These are phyloP conservation scores for Eurypyga helias DNA, from an alignment of 2,113 vertebrate genomes.

Conservation along the genomic window DNA sequence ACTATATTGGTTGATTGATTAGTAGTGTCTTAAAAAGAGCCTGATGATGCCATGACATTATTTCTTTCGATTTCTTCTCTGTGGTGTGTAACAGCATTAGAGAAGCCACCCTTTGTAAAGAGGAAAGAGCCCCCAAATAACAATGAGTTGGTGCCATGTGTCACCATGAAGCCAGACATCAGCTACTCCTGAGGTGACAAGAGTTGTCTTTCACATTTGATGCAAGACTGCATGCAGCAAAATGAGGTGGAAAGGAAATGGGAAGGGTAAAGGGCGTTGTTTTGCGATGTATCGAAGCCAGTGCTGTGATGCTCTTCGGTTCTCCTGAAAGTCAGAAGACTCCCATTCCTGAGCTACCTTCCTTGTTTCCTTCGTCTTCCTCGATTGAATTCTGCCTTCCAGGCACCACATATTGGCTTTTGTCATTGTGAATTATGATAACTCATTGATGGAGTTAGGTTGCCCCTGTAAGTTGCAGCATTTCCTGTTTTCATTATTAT, in stretches of 20 bases:
- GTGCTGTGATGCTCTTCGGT: not conserved
- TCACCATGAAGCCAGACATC: not conserved
- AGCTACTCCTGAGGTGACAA: not conserved
- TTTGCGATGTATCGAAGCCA: not conserved
- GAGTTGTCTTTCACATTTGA: not conserved
- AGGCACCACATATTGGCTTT: not conserved
- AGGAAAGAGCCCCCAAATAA: not conserved
- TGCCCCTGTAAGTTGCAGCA: not conserved
- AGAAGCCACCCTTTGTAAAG: not conserved
- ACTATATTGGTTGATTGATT: not conserved
- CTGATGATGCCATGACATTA: not conserved
- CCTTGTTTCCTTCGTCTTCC: not conserved
- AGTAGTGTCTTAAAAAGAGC: not conserved
- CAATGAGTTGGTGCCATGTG: not conserved
- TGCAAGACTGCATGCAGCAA: not conserved
- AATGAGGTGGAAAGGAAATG: not conserved
- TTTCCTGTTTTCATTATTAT: not conserved
- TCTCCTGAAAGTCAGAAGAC: not conserved
- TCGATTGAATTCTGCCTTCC: not conserved
- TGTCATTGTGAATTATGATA: not conserved
- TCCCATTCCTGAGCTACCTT: not conserved
- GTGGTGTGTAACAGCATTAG: not conserved
- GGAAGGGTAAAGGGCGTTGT: not conserved
- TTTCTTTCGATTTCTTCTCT: not conserved
- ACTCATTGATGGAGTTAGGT: not conserved